These are phyloP conservation scores for Tetragonula clypearis DNA, from an alignment of 1,140 invertebrate species.

Conservation along the genomic window DNA sequence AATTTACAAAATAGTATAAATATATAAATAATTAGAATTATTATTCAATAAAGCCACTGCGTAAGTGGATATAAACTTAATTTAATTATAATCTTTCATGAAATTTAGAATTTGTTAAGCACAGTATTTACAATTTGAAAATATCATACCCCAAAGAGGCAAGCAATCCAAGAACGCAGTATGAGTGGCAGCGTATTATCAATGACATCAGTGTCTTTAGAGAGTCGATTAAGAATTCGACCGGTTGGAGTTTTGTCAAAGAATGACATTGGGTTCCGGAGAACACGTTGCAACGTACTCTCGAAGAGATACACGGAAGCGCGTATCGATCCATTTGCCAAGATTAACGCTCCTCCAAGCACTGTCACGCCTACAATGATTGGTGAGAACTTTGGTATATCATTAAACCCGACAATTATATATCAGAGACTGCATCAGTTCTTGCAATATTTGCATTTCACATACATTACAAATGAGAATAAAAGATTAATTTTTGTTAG, in stretches of 20 bases:
- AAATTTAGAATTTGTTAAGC: slow-evolving; percentile 48
- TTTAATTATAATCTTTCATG: slow-evolving; percentile 34
- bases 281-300: slow-evolving; percentile 83
- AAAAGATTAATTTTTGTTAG: slow-evolving; percentile 10
- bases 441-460: slow-evolving; percentile 29
- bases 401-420: slow-evolving; percentile 42
- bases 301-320: slow-evolving; percentile 85
- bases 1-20: neutral
- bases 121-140: slow-evolving; percentile 56
- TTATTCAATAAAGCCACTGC: slow-evolving; percentile 19
- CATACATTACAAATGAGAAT: neutral
- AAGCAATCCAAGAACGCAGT: slow-evolving; percentile 77
- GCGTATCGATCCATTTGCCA: slow-evolving; percentile 84
- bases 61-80: slow-evolving; percentile 44
- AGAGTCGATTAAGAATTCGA: slow-evolving; percentile 88
- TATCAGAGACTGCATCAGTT: slow-evolving; percentile 19
- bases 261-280: slow-evolving; percentile 87
- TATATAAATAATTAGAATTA: neutral
- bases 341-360: slow-evolving; percentile 81
- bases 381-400: slow-evolving; percentile 63
- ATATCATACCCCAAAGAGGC: slow-evolving; percentile 81
- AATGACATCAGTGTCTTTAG: slow-evolving; percentile 87
- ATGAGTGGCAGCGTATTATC: slow-evolving; percentile 82
- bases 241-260: slow-evolving; percentile 90
- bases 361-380: slow-evolving; percentile 82